Evolutionary conservation across 2,888 invertebrate genomes (phyloP).

Genomic region (Xanthorhoe spadicearia): DNA sequence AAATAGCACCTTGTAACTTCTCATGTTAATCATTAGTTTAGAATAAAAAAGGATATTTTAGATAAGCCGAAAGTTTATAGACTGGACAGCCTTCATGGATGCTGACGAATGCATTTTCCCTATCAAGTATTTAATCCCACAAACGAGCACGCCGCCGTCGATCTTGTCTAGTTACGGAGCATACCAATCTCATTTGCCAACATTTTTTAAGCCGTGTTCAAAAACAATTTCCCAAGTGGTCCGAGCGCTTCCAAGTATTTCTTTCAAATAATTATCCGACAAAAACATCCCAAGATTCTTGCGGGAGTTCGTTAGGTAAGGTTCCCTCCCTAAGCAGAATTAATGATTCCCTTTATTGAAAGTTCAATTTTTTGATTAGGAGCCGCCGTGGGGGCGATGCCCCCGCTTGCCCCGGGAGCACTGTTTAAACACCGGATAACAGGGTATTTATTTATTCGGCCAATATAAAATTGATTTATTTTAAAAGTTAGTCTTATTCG

Average conservation of each 20-base stretch:
- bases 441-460: conserved; percentile 79
- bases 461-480: conserved; percentile 76
- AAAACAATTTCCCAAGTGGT: conserved; percentile 65
- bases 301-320: conserved; percentile 72
- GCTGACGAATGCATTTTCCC: not conserved
- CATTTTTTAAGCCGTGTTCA: conserved; percentile 52
- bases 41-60: no score
- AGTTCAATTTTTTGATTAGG: conserved; percentile 89
- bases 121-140: conserved; percentile 22
- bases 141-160: conserved; percentile 10
- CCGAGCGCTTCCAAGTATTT: conserved; percentile 65
- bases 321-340: conserved; percentile 83
- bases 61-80: no score
- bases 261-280: conserved; percentile 74
- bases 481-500: conserved; percentile 44
- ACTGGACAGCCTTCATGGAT: not conserved
- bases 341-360: conserved; percentile 90
- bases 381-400: conserved; percentile 59
- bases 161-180: conserved; percentile 33
- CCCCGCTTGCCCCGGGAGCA: conserved; percentile 47
- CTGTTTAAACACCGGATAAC: conserved; percentile 83
- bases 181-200: conserved; percentile 44
- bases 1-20: no score
- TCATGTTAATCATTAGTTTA: no score
- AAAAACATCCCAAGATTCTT: conserved; percentile 80